phyloP scores from a whole-genome alignment of 2,797 vertebrate genomes.

The Amblyopsis hoosieri region DNA sequence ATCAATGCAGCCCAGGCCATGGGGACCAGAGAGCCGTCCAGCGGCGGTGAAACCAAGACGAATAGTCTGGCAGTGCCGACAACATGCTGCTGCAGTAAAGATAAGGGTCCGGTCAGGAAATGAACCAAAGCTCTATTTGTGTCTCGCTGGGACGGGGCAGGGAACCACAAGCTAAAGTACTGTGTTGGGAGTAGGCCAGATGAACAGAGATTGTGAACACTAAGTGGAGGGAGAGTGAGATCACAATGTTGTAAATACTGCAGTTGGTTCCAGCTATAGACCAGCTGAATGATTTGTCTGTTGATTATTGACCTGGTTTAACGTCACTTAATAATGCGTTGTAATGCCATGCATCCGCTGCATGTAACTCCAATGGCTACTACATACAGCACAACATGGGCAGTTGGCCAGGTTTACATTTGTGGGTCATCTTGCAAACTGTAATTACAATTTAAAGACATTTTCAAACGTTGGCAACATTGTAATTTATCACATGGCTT shows the following conservation, averaged over 20 bases:
- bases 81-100: conserved; percentile 43
- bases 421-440: too few relatives aligned
- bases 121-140: conserved; percentile 66
- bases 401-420: too few relatives aligned
- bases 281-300: conserved; percentile 36
- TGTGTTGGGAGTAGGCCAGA: conserved; percentile 42
- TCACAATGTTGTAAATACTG: conserved; percentile 9
- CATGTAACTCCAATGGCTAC: neutral
- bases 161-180: conserved; percentile 14
- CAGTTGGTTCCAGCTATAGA: conserved; percentile 10
- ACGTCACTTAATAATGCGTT: neutral
- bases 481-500: too few relatives aligned
- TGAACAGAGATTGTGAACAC: conserved; percentile 40
- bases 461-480: too few relatives aligned
- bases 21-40: conserved; percentile 35
- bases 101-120: conserved; percentile 69
- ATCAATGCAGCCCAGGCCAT: conserved; percentile 55
- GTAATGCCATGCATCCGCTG: conserved; percentile 47
- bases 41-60: conserved; percentile 50
- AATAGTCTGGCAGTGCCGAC: conserved; percentile 32
- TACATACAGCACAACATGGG: neutral
- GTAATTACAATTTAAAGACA: too few relatives aligned
- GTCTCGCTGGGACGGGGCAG: conserved; percentile 39
- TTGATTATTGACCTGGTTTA: conserved; percentile 28
- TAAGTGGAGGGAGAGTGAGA: conserved; percentile 14